Base-by-base conservation (phyloP, 2,888 invertebrate genomes). In the Gryllus longicercus region DNA sequence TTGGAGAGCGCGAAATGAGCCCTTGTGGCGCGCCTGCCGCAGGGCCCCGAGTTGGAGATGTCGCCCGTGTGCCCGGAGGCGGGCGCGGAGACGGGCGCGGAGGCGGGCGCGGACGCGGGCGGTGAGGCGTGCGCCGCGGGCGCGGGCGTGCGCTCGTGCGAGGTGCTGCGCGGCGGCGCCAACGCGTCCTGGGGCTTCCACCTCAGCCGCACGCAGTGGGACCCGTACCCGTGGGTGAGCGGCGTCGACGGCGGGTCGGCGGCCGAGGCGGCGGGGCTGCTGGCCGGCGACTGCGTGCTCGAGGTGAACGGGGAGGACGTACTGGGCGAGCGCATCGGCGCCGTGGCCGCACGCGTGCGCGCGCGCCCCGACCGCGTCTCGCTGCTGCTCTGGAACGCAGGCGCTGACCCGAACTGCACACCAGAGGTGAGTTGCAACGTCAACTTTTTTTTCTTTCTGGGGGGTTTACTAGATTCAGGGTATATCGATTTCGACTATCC, bases 151-250 rank as follows among this genome's bases (percentile, higher is more conserved):
- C 81, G 84, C 18, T 79, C 83, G 16, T 84, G 84, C 75, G 89
- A 90, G 83, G 88, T 93, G 3, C 90, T 90, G 8, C 90, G 91
- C 84, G 90, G 90, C 76, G 90, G 90, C 76, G 89, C 90, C 79
- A 89, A 90, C 2, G 90, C 90, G 80, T 90, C 91, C 2, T 90
- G 92, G 75, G 94, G 94, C 0, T 94, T 94, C 86, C 90, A 94
- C 82, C 87, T 94, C 74, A 93, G 93, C 0, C 90, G 93, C 83
- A 93, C 92, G 11, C 90, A 93, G 81, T 94, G 94, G 94, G 94
- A 94, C 86, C 94, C 94, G 0, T 94, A 94, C 87, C 94, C 94
- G 38, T 94, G 94, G 94, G 92, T 93, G 82, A 89, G 89, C 85
- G 91, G 90, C 79, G 92, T 94, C 38, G 92, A 91, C 25, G 85